phyloP scores from a whole-genome alignment of 2,888 invertebrate genomes.

The Troides helena region DNA sequence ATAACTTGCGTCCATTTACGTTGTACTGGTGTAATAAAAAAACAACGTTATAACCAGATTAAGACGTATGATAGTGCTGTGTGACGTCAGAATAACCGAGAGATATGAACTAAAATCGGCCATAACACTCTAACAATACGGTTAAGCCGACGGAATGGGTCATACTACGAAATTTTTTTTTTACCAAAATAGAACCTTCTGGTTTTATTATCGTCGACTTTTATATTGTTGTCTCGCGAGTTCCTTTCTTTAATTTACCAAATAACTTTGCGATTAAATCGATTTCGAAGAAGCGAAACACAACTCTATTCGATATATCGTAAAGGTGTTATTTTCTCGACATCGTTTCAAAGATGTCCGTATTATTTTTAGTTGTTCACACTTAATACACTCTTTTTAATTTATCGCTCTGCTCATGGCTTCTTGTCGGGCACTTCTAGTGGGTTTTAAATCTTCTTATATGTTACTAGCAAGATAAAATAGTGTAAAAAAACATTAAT shows the following conservation, averaged over 20 bases:
- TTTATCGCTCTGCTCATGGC: constrained; percentile 37
- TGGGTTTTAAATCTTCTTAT: constrained; percentile 15
- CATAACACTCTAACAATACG: constrained; percentile 24
- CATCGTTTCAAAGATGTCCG: neutral
- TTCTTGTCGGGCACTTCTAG: constrained; percentile 31
- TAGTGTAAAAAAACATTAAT: neutral
- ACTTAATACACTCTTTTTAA: constrained; percentile 43
- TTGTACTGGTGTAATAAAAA: constrained; percentile 48
- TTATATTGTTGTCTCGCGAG: constrained; percentile 42
- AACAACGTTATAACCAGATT: constrained; percentile 46
- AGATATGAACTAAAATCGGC: constrained; percentile 18
- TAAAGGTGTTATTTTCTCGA: constrained; percentile 18
- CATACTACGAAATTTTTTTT: constrained; percentile 19
- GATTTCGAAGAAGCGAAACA: constrained; percentile 19
- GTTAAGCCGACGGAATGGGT: constrained; percentile 5
- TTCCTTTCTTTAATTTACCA: constrained; percentile 38
- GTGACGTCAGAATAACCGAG: constrained; percentile 41
- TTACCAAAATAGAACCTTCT: constrained; percentile 32
- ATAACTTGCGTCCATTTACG: constrained; percentile 46
- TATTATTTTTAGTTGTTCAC: constrained; percentile 37
- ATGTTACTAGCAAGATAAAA: neutral
- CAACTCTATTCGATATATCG: constrained; percentile 11
- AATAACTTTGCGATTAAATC: constrained; percentile 28
- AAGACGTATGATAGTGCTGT: constrained; percentile 46
- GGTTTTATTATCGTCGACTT: constrained; percentile 45